These are phyloP conservation scores for Chrysolina americana DNA, from an alignment of 2,888 invertebrate genomes.

Conservation along the genomic window DNA sequence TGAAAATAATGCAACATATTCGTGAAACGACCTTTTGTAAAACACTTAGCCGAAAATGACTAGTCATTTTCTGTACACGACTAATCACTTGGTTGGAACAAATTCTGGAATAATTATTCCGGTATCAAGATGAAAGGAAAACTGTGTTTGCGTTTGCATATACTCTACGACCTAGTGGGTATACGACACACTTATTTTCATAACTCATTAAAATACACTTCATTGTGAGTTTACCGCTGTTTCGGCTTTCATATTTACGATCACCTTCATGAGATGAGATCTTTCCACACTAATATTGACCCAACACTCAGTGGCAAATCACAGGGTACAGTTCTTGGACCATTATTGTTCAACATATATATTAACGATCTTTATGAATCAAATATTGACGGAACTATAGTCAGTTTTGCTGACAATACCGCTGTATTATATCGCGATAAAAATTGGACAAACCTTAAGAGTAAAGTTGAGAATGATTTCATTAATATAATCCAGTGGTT, in stretches of 20 bases:
- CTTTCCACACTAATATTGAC: too few relatives aligned
- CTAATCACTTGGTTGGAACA: neutral
- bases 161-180: neutral
- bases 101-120: neutral
- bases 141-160: slow-evolving; percentile 15
- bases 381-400: too few relatives aligned
- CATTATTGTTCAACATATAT: too few relatives aligned
- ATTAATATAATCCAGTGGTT: too few relatives aligned
- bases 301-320: too few relatives aligned
- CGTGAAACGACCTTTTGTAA: neutral
- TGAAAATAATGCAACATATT: neutral
- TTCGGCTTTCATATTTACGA: neutral
- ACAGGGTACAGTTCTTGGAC: too few relatives aligned
- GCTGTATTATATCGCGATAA: too few relatives aligned
- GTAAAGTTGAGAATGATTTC: too few relatives aligned
- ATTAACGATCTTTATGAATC: too few relatives aligned
- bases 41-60: slow-evolving; percentile 3
- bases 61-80: neutral
- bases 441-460: too few relatives aligned
- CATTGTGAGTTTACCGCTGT: neutral
- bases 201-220: neutral
- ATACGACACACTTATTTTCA: neutral
- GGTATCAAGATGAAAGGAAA: neutral
- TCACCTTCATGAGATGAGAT: too few relatives aligned
- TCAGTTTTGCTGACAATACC: too few relatives aligned